A percentile compares a stretch with the other conserved stretches of the same genome.
phyloP scores from a whole-genome alignment of 2,113 vertebrate genomes.

The Rana temporaria region DNA sequence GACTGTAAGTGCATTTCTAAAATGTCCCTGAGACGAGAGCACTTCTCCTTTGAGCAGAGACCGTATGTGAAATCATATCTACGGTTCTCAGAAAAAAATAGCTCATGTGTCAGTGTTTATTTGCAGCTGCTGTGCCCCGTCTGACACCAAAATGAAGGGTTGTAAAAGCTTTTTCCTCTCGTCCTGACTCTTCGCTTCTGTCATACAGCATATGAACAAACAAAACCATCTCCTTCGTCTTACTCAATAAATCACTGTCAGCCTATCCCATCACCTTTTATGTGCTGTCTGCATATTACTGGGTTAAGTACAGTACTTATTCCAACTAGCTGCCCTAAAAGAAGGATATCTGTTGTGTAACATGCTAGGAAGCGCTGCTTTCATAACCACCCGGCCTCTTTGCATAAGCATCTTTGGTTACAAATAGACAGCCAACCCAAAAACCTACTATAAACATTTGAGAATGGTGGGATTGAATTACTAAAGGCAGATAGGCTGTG shows the following conservation, averaged over 20 bases:
- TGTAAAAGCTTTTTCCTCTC: not conserved
- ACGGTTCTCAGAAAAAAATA: slow-evolving; percentile 10
- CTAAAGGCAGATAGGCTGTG: too few species aligned
- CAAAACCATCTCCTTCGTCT: not conserved
- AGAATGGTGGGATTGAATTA: too few species aligned
- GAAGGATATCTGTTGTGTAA: not conserved
- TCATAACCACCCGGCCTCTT: too few species aligned
- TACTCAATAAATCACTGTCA: not conserved
- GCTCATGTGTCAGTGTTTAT: slow-evolving; percentile 16
- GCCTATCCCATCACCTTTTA: slow-evolving; percentile 1
- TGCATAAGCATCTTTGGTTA: not conserved
- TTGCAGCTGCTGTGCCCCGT: slow-evolving; percentile 45
- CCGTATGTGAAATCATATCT: slow-evolving; percentile 44
- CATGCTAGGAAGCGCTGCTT: not conserved
- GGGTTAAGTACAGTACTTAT: too few species aligned
- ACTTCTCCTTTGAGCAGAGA: not conserved
- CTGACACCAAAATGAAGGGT: not conserved
- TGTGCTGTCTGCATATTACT: not conserved
- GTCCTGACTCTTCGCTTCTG: not conserved
- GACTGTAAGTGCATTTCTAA: slow-evolving; percentile 1
- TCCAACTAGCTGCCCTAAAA: too few species aligned
- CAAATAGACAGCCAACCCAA: not conserved
- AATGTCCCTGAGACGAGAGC: slow-evolving; percentile 19
- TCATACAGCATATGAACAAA: slow-evolving; percentile 12
- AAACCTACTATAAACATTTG: too few species aligned